Percentiles rank a stretch among this genome's conserved stretches.
Evolutionary conservation across 2,797 vertebrate species (phyloP).

Genomic region (Balearica regulorum): DNA sequence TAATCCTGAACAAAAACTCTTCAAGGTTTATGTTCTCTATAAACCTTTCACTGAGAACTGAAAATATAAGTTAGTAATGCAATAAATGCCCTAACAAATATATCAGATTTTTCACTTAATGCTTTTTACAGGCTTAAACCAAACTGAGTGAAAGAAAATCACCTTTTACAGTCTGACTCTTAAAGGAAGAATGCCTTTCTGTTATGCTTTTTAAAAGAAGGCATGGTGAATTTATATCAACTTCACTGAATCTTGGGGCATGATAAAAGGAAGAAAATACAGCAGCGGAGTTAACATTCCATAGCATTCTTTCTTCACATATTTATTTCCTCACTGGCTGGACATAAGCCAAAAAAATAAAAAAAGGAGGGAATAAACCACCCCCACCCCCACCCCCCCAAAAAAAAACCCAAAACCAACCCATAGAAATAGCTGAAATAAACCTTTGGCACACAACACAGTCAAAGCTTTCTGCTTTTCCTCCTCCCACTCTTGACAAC

Average conservation of each 20-base stretch:
- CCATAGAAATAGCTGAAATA: neutral
- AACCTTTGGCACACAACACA: slow-evolving; percentile 3
- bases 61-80: slow-evolving; percentile 79
- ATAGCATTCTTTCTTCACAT: slow-evolving; percentile 74
- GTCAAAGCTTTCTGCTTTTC: neutral
- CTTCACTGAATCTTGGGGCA: slow-evolving; percentile 72
- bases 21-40: slow-evolving; percentile 73
- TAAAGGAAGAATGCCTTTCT: slow-evolving; percentile 75
- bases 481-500: neutral
- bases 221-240: slow-evolving; percentile 79
- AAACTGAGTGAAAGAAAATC: slow-evolving; percentile 77
- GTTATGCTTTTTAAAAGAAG: slow-evolving; percentile 74
- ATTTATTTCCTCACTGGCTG: slow-evolving; percentile 77
- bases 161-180: slow-evolving; percentile 74
- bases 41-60: slow-evolving; percentile 75
- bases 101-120: slow-evolving; percentile 82
- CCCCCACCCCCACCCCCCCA: too few species aligned
- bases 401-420: neutral
- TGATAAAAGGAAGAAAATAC: slow-evolving; percentile 74
- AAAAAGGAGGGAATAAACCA: neutral
- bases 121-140: slow-evolving; percentile 80
- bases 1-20: slow-evolving; percentile 72
- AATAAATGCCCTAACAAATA: slow-evolving; percentile 79
- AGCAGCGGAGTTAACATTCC: slow-evolving; percentile 77
- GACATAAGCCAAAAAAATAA: slow-evolving; percentile 51